phyloP scores from a whole-genome alignment of 2,888 invertebrate genomes.

The Anorthoa munda region DNA sequence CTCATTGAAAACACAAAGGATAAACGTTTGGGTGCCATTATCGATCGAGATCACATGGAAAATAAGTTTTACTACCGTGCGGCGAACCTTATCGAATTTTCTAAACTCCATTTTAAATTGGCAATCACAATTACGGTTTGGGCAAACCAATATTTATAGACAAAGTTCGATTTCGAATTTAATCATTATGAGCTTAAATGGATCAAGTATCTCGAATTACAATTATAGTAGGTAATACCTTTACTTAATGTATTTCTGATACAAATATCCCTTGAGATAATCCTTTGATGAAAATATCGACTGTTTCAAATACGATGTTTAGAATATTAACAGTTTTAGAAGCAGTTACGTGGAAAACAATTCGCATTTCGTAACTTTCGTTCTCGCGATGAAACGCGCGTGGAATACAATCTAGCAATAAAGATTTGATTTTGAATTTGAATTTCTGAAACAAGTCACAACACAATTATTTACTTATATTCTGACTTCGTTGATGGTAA shows the following conservation, averaged over 20 bases:
- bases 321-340: slow-evolving; percentile 9
- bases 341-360: slow-evolving; percentile 20
- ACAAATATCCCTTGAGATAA: slow-evolving; percentile 29
- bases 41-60: slow-evolving; percentile 58
- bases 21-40: slow-evolving; percentile 55
- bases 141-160: slow-evolving; percentile 56
- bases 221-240: slow-evolving; percentile 42
- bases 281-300: slow-evolving; percentile 12
- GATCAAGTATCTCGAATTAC: slow-evolving; percentile 39
- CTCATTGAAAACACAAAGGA: slow-evolving; percentile 64
- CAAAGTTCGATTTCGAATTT: slow-evolving; percentile 52
- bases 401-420: slow-evolving; percentile 32
- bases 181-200: slow-evolving; percentile 38
- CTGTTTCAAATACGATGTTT: slow-evolving; percentile 3
- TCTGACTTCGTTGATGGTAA: neutral
- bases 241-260: slow-evolving; percentile 32
- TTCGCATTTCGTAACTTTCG: slow-evolving; percentile 27
- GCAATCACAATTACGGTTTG: slow-evolving; percentile 61
- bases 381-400: slow-evolving; percentile 30
- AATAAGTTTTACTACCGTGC: slow-evolving; percentile 57
- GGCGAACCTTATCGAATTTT: slow-evolving; percentile 52
- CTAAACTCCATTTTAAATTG: slow-evolving; percentile 65
- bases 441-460: too few species aligned
- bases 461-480: slow-evolving; percentile 33
- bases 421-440: too few species aligned